Base-by-base conservation (phyloP, 2,888 invertebrate genomes). In the Limnephilus auricula region DNA sequence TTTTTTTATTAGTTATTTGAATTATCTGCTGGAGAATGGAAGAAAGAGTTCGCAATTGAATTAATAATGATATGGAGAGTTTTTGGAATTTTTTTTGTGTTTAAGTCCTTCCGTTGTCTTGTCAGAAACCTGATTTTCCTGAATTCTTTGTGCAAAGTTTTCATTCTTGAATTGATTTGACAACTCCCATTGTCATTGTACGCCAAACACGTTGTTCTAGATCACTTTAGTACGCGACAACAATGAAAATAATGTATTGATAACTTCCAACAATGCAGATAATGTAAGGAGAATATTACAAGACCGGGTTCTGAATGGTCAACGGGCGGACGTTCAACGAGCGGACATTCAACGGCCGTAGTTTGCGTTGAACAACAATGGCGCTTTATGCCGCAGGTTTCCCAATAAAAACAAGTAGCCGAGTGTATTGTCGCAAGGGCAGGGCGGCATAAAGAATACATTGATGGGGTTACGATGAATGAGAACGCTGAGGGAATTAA, bases 391-490 rank as follows among this genome's bases (percentile, higher is more conserved):
- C 87, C 87, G 65, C 87, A 87, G 87, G 87, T 87, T 87, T 65
- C 87, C 34, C 87, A 87, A 87, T 87, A 87, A 87, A 87, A 87
- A 87, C 87, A 87, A 87, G 87, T 87, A 87, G 87, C 87, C 32
- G 32, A 30, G 65, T 30, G 40, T 31, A 87, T 87, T 87, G 87
- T 87, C 65, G 25, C 65, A 15, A 87, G 32, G 87, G 87, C 85
- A 85, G 85, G 85, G 37, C 37, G 85, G 40, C 5, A 87, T 65
- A 87, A 87, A 65, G 87, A 31, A 87, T 85, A 45, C 87, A 50
- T 34, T 65, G 87, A 87, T 87, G 87, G 87, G 87, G 87, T 87
- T 87, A 87, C 65, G 50, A 34, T 87, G 87, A 87, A 87, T 65
- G 87, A 87, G 65, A 65, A 87, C 65, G 87, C 45, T 9, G 87